phyloP scores from a whole-genome alignment of 2,113 vertebrate genomes.

The Dendrocopos noguchii region DNA sequence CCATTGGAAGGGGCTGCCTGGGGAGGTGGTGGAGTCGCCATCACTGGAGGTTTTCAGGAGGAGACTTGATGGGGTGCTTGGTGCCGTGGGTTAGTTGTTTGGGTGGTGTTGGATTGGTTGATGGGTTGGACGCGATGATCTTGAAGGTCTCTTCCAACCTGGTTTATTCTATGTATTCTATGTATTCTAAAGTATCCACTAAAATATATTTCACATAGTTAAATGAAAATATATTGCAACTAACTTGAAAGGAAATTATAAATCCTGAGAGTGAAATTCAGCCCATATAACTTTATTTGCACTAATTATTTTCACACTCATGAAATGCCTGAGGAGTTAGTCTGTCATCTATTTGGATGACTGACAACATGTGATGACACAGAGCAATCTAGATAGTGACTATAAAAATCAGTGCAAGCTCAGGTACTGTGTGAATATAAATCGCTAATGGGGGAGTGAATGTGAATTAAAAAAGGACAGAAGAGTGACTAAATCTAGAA shows the following conservation, averaged over 20 bases:
- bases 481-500: not conserved
- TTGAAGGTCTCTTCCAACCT: no score
- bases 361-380: not conserved
- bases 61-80: no score
- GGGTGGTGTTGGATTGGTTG: no score
- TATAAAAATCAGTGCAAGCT: not conserved
- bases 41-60: no score
- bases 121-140: no score
- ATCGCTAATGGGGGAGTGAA: not conserved
- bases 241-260: not conserved
- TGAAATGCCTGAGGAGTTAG: not conserved
- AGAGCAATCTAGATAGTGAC: not conserved
- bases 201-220: not conserved
- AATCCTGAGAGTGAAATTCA: not conserved
- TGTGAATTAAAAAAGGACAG: not conserved
- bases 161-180: no score
- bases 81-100: no score
- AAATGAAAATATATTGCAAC: not conserved
- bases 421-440: not conserved
- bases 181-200: not conserved
- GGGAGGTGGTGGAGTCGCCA: no score
- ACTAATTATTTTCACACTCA: conserved; percentile 23
- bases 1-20: no score
- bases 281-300: conserved; percentile 15
- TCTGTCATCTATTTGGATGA: not conserved